These are phyloP conservation scores for Molossus alvarezi DNA, from an alignment of 2,797 vertebrate species.

Conservation along the genomic window DNA sequence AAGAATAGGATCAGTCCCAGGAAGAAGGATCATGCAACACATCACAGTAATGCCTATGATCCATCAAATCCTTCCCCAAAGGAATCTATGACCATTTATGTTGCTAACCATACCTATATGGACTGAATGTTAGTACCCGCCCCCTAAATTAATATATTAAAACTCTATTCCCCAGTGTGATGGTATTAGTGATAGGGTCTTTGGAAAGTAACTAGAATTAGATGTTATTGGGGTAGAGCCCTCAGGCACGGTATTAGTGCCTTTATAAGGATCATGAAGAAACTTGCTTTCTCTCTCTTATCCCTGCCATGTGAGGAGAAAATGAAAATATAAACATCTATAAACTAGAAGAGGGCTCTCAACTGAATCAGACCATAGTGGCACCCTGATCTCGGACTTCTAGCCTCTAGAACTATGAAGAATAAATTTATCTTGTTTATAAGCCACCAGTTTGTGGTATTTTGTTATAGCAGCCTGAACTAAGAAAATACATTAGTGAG, in stretches of 20 bases:
- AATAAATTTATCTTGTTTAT: neutral
- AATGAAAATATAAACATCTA: accelerated
- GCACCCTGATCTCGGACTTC: neutral
- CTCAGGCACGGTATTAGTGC: neutral
- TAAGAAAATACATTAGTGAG: neutral
- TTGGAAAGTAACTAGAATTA: neutral
- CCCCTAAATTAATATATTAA: neutral
- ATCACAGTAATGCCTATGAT: neutral
- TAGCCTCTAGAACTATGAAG: neutral
- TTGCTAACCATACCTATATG: neutral
- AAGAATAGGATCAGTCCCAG: neutral
- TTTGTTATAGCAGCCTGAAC: neutral
- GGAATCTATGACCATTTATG: neutral
- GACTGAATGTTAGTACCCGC: neutral
- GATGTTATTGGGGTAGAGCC: neutral
- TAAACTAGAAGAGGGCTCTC: neutral
- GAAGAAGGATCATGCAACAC: neutral
- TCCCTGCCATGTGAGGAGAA: neutral
- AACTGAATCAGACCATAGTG: neutral
- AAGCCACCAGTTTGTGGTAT: neutral
- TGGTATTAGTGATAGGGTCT: neutral
- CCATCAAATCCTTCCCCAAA: neutral
- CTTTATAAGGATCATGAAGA: neutral
- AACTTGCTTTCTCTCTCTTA: neutral
- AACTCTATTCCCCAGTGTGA: neutral